phyloP scores from a whole-genome alignment of 2,113 vertebrate genomes.

The Gila orcuttii region DNA sequence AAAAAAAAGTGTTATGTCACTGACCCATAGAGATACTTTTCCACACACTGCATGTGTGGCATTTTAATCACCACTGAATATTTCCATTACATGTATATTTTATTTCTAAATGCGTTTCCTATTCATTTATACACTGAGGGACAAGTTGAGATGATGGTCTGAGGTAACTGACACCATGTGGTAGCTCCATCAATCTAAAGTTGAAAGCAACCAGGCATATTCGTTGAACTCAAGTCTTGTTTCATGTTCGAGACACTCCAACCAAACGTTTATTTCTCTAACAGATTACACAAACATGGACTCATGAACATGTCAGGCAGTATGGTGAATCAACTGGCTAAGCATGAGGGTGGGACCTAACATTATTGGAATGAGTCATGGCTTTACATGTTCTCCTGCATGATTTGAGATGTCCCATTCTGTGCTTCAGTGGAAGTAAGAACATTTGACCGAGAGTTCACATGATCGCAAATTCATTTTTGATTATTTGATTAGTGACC shows the following conservation, averaged over 20 bases:
- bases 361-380: background rate
- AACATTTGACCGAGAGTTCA: too few relatives aligned
- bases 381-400: background rate
- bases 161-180: background rate
- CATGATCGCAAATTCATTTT: too few relatives aligned
- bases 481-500: too few relatives aligned
- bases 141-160: background rate
- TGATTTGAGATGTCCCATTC: background rate
- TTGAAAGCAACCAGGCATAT: conserved; percentile 4
- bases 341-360: conserved; percentile 10
- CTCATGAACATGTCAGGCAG: background rate
- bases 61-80: background rate
- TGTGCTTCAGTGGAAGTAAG: too few relatives aligned
- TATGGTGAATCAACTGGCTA: background rate
- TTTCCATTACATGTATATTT: background rate
- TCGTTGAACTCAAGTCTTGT: background rate
- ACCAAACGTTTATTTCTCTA: background rate
- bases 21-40: background rate
- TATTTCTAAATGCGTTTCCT: background rate
- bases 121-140: background rate
- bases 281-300: conserved; percentile 10
- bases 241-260: background rate
- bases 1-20: too few relatives aligned
- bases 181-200: background rate
- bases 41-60: background rate